Base-by-base conservation (phyloP, 1,140 invertebrate genomes). In the Drosophila takahashii region DNA sequence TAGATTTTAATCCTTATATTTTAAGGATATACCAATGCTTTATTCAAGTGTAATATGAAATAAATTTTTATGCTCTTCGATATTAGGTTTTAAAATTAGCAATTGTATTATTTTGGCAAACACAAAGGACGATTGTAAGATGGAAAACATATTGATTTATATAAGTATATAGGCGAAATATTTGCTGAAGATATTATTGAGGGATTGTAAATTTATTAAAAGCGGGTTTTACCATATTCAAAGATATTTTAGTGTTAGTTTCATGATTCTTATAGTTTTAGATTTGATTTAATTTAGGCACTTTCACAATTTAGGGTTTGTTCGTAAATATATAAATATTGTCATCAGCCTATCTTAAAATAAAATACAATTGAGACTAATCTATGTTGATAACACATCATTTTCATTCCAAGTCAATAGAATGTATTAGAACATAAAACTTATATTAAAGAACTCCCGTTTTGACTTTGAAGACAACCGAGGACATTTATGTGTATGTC, bases 261-360 rank as follows among this genome's bases (percentile, higher is more conserved):
- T 7, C 26, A 34, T 11, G 5, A 36, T 22, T 58, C 50, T 58
- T 47, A 26, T 26, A 36, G 42, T 72, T 59, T 45, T 56, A 51
- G 44, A 66, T 79, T 71, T 27, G 41, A 41, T 66, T 61, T 65
- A 56, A 52, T 72, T 57, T 79, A 79, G 79, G 79, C 79, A 81
- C 79, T 80, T 81, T 71, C 57, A 72, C 75, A 78, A 70, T 71
- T 66, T 58, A 27, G 39, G 64, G 39, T 71, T 45, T 47, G 39
- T 56, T 71, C 41, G 42, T 60, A 56, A 53, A 59, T 48, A 64
- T 67, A 54, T 18, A 51, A 45, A 77, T 67, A 67, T 59, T 70
- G 66, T 70, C 60, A 47, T 42, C 44, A 64, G 15, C 47, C 53
- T 70, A 53, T 34, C 45, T 29, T 54, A 61, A 36, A 29, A 15